Base-by-base conservation (phyloP, 2,797 vertebrate genomes). In the Aphelocoma californica region DNA sequence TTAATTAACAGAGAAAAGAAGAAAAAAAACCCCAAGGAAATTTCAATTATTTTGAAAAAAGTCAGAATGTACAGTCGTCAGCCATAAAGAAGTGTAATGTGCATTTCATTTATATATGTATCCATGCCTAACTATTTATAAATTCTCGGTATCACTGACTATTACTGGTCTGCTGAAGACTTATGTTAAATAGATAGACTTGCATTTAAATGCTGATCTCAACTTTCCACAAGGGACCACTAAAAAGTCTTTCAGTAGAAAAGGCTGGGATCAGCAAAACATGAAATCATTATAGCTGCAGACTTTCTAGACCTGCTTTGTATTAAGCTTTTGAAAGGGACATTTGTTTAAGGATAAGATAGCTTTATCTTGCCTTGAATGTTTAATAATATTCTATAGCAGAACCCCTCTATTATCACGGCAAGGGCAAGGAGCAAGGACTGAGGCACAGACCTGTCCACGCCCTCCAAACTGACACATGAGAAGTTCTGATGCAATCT, bases 201-300 rank as follows among this genome's bases (percentile, higher is more conserved):
- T 81, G 66, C 95, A 97, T 98, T 98, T 98, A 97, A 98, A 98
- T 98, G 97, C 98, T 98, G 97, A 98, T 98, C 97, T 98, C 98
- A 97, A 94, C 96, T 97, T 98, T 96, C 90, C 98, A 97, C 97
- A 82, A 93, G 98, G 97, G 98, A 98, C 97, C 96, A 98, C 97
- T 98, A 98, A 98, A 98, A 98, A 98, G 97, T 97, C 96, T 98
- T 98, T 98, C 97, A 97, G 93, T 92, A 95, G 95, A 97, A 98
- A 98, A 97, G 93, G 71, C 96, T 88, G 75, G 94, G 97, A 98
- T 98, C 98, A 98, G 98, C 98, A 98, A 98, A 98, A 98, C 97
- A 97, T 96, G 95, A 98, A 98, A 97, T 98, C 97, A 96, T 98
- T 98, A 98, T 93, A 96, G 93, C 96, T 96, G 95, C 96, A 98